Conservation (phyloP, 1,140 invertebrate species). For the Brachionus rubens region DNA sequence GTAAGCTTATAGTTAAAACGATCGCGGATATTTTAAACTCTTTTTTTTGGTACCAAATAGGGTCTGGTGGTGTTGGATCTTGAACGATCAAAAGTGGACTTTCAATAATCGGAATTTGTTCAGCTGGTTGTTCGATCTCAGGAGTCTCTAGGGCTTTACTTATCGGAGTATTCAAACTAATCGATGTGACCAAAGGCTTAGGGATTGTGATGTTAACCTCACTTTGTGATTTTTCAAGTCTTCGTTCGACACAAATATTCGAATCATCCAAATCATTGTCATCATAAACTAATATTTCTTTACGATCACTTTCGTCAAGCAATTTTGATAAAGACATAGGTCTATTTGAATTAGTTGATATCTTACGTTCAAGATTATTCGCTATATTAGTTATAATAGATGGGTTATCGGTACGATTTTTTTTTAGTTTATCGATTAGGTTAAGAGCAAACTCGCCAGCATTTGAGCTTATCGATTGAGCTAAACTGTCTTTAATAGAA, state of each 20-base stretch:
- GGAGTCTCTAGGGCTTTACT: neutral
- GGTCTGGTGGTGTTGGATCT: too few relatives aligned
- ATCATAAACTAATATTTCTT: neutral
- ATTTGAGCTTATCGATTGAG: neutral
- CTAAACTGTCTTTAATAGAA: constrained; percentile 23
- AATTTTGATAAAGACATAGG: constrained; percentile 1
- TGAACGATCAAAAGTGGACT: too few relatives aligned
- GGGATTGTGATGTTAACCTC: neutral
- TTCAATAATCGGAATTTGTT: too few relatives aligned
- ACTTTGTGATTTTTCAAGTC: constrained; percentile 4
- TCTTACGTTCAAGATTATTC: neutral
- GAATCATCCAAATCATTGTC: too few relatives aligned
- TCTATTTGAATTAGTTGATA: neutral
- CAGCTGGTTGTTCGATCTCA: too few relatives aligned
- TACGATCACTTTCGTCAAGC: neutral
- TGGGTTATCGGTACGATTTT: neutral
- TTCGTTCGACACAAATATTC: neutral
- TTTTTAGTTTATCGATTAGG: constrained; percentile 1
- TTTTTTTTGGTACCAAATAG: too few relatives aligned
- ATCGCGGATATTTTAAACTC: too few relatives aligned
- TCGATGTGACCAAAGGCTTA: neutral
- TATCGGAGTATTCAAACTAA: neutral
- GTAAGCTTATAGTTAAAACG: too few relatives aligned
- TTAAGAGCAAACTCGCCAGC: neutral
- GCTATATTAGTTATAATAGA: neutral